Evolutionary conservation across 2,113 vertebrate species (phyloP).

Genomic region (Plotosus lineatus): DNA sequence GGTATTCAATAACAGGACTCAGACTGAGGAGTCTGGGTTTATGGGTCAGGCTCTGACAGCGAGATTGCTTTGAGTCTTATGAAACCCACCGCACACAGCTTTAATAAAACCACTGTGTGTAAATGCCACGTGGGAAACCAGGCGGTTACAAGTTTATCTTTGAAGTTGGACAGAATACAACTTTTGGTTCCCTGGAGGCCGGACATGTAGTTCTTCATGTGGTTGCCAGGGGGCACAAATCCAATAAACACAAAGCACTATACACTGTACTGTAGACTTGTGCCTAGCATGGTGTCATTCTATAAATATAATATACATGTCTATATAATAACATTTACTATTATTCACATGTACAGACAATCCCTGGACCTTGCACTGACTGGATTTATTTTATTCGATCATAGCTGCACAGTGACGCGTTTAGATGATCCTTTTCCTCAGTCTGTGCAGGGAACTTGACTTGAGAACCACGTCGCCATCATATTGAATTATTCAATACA

Average conservation of each 20-base stretch:
- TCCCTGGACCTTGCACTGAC: neutral
- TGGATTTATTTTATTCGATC: neutral
- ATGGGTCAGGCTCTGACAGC: neutral
- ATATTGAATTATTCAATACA: neutral
- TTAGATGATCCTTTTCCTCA: neutral
- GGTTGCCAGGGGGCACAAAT: slow-evolving; percentile 3
- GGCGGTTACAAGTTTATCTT: neutral
- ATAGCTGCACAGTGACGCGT: too few species aligned
- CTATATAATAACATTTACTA: neutral
- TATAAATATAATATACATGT: neutral
- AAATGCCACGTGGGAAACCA: neutral
- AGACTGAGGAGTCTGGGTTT: neutral
- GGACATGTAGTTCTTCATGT: neutral
- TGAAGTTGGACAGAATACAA: neutral
- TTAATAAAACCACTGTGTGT: neutral
- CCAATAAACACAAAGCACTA: neutral
- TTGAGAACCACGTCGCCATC: neutral
- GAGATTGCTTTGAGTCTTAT: slow-evolving; percentile 3
- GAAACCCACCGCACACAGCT: slow-evolving; percentile 11
- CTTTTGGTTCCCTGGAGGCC: neutral
- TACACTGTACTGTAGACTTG: neutral
- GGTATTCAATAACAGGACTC: neutral
- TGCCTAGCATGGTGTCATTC: neutral
- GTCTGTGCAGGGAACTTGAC: slow-evolving; percentile 19
- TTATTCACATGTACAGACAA: neutral